These are phyloP conservation scores for Opisthocomus hoazin DNA, from an alignment of 2,113 vertebrate species.

Conservation along the genomic window DNA sequence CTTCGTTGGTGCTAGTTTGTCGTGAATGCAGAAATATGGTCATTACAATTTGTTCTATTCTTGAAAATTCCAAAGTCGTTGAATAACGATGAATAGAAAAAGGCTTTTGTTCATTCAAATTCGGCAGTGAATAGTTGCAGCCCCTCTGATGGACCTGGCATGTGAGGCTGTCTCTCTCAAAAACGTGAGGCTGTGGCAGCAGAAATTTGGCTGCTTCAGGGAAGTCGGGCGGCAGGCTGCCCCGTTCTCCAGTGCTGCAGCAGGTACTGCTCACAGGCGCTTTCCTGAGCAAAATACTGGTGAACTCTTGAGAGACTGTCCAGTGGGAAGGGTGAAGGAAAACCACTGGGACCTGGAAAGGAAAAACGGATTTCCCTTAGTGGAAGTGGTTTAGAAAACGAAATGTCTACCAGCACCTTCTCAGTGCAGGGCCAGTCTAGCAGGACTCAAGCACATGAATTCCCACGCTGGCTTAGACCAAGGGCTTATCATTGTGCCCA, in stretches of 20 bases:
- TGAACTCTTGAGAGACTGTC: background rate
- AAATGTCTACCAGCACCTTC: background rate
- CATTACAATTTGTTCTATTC: constrained; percentile 3
- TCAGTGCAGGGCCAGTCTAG: too few species aligned
- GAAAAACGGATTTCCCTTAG: background rate
- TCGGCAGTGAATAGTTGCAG: background rate
- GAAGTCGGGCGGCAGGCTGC: background rate
- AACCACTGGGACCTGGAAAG: background rate
- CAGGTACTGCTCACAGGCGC: rapidly evolving
- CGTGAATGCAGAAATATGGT: constrained; percentile 30
- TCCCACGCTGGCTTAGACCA: background rate
- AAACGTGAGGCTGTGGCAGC: background rate
- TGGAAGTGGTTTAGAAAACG: background rate
- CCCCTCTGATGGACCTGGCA: background rate
- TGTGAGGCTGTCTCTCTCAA: background rate
- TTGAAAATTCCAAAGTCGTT: constrained; percentile 3
- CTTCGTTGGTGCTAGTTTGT: constrained; percentile 5
- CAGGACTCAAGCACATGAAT: background rate
- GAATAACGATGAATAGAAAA: background rate
- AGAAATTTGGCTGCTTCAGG: background rate
- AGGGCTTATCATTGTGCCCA: background rate
- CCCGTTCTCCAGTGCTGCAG: background rate
- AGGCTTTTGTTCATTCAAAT: background rate
- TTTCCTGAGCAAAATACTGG: background rate
- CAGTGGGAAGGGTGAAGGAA: background rate